A percentile compares a stretch with the other conserved stretches of the same genome.
These are phyloP conservation scores for Agapornis roseicollis DNA, from an alignment of 2,113 vertebrate species.

Conservation along the genomic window DNA sequence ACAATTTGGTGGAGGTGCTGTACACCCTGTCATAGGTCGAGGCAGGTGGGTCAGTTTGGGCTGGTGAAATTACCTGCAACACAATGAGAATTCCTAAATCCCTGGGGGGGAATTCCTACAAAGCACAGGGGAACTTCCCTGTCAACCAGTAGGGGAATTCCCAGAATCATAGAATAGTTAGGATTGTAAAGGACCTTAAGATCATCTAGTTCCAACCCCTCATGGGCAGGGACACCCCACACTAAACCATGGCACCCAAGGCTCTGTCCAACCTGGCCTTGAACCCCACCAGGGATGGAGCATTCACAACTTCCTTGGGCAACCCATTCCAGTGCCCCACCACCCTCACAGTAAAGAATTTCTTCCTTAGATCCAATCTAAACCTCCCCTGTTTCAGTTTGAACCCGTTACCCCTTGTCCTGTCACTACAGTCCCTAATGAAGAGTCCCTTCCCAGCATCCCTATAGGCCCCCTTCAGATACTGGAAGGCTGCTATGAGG, in stretches of 20 bases:
- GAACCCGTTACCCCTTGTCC: too few species aligned
- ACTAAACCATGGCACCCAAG: not conserved
- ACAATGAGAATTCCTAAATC: not conserved
- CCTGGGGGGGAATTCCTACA: not conserved
- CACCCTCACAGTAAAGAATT: too few species aligned
- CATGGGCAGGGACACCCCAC: not conserved
- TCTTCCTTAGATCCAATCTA: too few species aligned
- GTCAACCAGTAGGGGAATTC: not conserved
- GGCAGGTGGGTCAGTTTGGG: not conserved
- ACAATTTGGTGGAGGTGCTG: fast-evolving
- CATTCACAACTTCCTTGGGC: too few species aligned
- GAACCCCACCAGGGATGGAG: too few species aligned
- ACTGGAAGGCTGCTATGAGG: too few species aligned
- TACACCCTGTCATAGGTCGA: not conserved
- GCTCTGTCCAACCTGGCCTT: too few species aligned
- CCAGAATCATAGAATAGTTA: not conserved
- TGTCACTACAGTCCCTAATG: too few species aligned
- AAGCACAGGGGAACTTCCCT: not conserved
- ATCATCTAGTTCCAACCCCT: not conserved
- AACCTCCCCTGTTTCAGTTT: too few species aligned
- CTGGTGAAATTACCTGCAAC: not conserved
- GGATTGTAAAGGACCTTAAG: not conserved
- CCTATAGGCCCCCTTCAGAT: too few species aligned
- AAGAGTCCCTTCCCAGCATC: too few species aligned
- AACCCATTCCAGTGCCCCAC: too few species aligned